Conservation (phyloP, 2,888 invertebrate species). For the Chloroclysta siterata region DNA sequence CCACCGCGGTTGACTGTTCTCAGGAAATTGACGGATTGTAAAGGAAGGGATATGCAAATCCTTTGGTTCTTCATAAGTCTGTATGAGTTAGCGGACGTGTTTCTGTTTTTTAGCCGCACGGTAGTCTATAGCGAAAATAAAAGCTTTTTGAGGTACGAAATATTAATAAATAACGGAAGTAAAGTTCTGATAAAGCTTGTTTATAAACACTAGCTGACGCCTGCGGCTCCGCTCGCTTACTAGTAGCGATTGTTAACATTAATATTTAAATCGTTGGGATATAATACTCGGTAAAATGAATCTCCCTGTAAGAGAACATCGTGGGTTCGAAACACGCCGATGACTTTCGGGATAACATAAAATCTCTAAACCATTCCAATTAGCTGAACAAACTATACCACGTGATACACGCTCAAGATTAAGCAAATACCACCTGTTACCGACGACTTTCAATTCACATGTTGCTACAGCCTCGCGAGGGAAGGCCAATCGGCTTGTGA, state of each 20-base stretch:
- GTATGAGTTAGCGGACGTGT: not conserved
- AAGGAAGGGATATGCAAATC: conserved; percentile 20
- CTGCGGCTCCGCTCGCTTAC: no score
- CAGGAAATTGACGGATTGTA: conserved; percentile 48
- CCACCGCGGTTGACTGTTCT: conserved; percentile 69
- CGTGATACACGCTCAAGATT: conserved; percentile 38
- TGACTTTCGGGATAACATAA: not conserved
- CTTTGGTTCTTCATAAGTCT: not conserved
- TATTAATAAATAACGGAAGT: no score
- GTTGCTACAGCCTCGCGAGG: conserved; percentile 48
- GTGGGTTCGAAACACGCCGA: not conserved
- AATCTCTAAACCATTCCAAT: not conserved
- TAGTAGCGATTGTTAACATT: no score
- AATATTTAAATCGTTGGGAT: no score
- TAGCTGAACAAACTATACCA: conserved; percentile 23
- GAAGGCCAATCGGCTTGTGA: conserved; percentile 58
- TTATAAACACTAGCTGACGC: no score
- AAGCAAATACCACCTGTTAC: conserved; percentile 53
- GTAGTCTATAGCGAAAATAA: not conserved
- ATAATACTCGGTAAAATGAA: no score
- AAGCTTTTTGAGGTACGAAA: no score
- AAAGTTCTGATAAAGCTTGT: no score
- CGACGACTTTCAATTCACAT: conserved; percentile 50
- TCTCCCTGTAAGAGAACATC: not conserved
- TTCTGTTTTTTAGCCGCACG: not conserved